Conservation (phyloP, 2,113 vertebrate species). For the Anthoscopus minutus region DNA sequence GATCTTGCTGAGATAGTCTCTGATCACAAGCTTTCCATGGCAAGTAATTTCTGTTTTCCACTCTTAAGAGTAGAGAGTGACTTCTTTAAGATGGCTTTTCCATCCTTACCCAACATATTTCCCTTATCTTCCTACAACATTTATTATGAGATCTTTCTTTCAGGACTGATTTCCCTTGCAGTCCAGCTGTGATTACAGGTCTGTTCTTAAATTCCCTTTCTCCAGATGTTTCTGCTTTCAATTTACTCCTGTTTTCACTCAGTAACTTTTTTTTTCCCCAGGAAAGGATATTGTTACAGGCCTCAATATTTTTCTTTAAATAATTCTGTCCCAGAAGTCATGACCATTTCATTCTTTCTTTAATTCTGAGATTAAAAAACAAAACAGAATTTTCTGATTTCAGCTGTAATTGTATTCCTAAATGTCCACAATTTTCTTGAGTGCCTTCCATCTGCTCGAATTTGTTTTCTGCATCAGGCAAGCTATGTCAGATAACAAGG, state of each 20-base stretch:
- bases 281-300: background rate
- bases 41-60: background rate
- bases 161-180: background rate
- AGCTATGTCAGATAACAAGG: background rate
- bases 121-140: background rate
- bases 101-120: background rate
- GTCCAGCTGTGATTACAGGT: background rate
- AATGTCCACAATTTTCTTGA: background rate
- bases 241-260: constrained; percentile 1
- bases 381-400: background rate
- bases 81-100: background rate
- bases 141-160: background rate
- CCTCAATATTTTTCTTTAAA: background rate
- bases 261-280: background rate
- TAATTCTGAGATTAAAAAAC: background rate
- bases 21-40: background rate
- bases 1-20: background rate
- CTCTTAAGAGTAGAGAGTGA: background rate
- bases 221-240: background rate
- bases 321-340: background rate
- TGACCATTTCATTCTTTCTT: background rate
- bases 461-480: background rate
- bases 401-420: background rate
- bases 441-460: background rate
- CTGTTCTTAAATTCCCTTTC: background rate